These are phyloP conservation scores for Gila orcuttii DNA, from an alignment of 2,113 vertebrate genomes.

Conservation along the genomic window DNA sequence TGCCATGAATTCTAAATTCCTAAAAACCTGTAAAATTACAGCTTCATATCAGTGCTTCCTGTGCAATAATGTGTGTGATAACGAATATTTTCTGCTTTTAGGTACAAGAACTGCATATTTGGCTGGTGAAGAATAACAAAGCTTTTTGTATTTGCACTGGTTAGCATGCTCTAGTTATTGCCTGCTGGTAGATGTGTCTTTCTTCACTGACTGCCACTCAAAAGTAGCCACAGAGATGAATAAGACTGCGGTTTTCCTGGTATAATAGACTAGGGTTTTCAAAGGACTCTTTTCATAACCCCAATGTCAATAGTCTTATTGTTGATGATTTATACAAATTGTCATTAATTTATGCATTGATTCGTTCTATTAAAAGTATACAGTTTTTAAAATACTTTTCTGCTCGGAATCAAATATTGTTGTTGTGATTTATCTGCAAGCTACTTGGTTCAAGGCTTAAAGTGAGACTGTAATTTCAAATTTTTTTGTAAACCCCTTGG, in stretches of 20 bases:
- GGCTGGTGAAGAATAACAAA: neutral
- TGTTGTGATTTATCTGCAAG: neutral
- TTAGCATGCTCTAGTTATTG: neutral
- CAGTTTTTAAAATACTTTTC: neutral
- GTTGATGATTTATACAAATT: neutral
- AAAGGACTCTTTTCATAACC: neutral
- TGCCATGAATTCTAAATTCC: constrained; percentile 3
- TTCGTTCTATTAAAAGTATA: neutral
- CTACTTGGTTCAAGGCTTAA: too few relatives aligned
- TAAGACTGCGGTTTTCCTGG: too few relatives aligned
- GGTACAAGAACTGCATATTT: neutral
- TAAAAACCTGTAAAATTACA: neutral
- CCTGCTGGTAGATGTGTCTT: too few relatives aligned
- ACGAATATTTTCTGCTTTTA: neutral
- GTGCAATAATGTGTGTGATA: neutral
- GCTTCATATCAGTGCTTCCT: neutral
- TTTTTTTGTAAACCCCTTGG: neutral
- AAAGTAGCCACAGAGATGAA: neutral
- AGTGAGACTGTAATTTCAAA: neutral
- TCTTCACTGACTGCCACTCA: neutral
- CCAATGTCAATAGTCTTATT: neutral
- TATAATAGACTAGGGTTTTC: neutral
- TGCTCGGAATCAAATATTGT: neutral
- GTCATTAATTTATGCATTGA: neutral
- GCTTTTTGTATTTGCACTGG: neutral